Percentiles rank a stretch among this genome's conserved stretches.
Conservation (phyloP, 2,797 vertebrate genomes). For the Thunnus albacares region DNA sequence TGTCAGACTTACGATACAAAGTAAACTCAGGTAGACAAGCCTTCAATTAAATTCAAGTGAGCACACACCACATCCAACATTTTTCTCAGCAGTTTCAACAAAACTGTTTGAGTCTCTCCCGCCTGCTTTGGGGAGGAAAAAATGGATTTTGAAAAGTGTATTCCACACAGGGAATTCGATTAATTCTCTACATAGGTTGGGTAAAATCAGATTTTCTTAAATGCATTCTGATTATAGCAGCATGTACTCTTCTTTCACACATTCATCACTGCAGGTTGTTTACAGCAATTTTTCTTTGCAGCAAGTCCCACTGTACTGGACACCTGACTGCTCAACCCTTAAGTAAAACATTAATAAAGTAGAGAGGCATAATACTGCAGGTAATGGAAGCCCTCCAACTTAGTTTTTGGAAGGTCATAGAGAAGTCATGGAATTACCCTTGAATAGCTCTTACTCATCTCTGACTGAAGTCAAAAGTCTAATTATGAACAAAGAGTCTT, state of each 20-base stretch:
- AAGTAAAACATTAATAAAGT: conserved; percentile 28
- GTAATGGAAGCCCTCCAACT: conserved; percentile 13
- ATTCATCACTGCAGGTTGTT: conserved; percentile 5
- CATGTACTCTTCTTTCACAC: neutral
- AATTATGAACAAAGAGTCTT: conserved; percentile 42
- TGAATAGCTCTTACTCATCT: conserved; percentile 27
- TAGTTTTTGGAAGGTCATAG: conserved; percentile 25
- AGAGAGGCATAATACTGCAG: neutral
- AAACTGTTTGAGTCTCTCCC: conserved; percentile 8
- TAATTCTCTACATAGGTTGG: neutral
- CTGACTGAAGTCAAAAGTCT: conserved; percentile 38
- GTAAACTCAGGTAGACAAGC: conserved; percentile 6
- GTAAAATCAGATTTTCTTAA: neutral
- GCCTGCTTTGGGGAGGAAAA: conserved; percentile 11
- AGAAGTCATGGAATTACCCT: conserved; percentile 20
- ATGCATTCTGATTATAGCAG: neutral
- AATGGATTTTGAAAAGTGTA: conserved; percentile 6
- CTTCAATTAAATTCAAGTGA: conserved; percentile 17
- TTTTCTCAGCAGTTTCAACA: conserved; percentile 19
- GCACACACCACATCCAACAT: conserved; percentile 2
- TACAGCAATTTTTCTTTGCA: neutral
- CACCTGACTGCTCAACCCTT: conserved; percentile 5
- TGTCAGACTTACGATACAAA: conserved; percentile 14
- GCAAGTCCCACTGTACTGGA: neutral
- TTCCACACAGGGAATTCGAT: neutral